Conservation (phyloP, 2,113 vertebrate species). For the Rhadina sibilatrix region DNA sequence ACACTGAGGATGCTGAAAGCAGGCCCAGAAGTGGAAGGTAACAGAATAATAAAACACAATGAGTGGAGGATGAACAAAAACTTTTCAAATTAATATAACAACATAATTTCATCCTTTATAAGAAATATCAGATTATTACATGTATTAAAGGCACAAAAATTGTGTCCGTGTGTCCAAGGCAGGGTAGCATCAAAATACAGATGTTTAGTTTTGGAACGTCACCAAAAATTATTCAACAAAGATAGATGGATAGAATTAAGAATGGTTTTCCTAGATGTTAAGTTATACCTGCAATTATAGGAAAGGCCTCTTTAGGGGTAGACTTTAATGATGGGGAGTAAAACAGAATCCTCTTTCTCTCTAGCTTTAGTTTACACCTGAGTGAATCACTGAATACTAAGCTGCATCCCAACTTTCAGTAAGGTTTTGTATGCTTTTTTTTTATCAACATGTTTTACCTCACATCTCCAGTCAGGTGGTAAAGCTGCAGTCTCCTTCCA, state of each 20-base stretch:
- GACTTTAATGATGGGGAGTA: background rate
- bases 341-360: background rate
- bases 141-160: background rate
- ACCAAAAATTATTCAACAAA: background rate
- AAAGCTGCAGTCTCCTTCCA: background rate
- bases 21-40: background rate
- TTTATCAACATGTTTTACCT: background rate
- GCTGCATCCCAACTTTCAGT: background rate
- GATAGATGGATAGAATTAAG: background rate
- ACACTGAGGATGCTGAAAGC: background rate
- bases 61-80: background rate
- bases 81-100: background rate
- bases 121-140: background rate
- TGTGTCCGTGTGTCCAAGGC: rapidly evolving
- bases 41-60: background rate
- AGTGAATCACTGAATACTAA: background rate
- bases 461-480: background rate
- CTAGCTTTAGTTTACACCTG: background rate
- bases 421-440: background rate
- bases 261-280: background rate
- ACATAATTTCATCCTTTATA: background rate
- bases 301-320: background rate
- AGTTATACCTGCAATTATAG: background rate
- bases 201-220: background rate
- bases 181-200: background rate